A percentile compares a stretch with the other conserved stretches of the same genome.
Conservation (phyloP, 2,797 vertebrate species). For the Vipera ursinii region DNA sequence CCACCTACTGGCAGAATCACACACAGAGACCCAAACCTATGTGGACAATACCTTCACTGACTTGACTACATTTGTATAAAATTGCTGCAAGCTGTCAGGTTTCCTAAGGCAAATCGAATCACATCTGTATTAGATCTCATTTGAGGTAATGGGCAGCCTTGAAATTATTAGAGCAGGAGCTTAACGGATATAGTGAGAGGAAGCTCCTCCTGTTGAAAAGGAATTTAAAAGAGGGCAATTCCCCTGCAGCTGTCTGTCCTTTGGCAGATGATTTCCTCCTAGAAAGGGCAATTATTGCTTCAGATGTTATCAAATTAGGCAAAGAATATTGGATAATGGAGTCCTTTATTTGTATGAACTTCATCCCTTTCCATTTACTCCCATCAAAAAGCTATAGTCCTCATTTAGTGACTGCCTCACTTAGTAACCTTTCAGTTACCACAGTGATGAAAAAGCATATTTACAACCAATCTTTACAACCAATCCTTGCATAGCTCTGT, state of each 20-base stretch:
- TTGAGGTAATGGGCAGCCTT: background rate
- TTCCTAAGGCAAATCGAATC: background rate
- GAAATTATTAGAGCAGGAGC: background rate
- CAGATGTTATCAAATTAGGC: background rate
- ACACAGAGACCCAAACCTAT: background rate
- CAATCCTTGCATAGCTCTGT: background rate
- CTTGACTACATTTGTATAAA: background rate
- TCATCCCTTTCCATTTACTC: background rate
- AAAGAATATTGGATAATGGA: background rate
- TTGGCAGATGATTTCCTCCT: background rate
- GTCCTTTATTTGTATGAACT: background rate
- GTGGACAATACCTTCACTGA: background rate
- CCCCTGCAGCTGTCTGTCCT: background rate
- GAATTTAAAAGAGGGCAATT: background rate
- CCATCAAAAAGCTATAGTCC: background rate
- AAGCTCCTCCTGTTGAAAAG: background rate
- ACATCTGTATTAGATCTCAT: background rate
- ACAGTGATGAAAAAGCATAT: background rate
- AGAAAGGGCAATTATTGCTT: background rate
- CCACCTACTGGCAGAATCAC: conserved; percentile 7
- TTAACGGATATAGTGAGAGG: background rate
- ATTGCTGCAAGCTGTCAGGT: background rate
- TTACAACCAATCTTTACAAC: background rate
- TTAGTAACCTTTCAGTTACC: background rate
- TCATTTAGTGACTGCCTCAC: background rate